Evolutionary conservation across 1,140 invertebrate species (phyloP).

Genomic region (Pygmarrhopalites habei): DNA sequence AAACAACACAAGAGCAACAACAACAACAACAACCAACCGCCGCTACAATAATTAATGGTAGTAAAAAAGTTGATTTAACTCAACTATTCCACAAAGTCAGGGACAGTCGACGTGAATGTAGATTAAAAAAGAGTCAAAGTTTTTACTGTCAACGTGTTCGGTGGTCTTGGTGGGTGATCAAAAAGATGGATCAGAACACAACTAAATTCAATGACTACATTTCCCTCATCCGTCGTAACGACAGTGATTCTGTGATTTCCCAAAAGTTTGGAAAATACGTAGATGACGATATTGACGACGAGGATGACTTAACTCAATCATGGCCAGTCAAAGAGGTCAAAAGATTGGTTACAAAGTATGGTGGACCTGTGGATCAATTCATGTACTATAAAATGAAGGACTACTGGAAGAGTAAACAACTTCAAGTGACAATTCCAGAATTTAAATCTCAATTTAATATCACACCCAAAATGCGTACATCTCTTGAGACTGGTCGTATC

Average conservation of each 20-base stretch:
- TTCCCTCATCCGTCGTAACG: slow-evolving; percentile 3
- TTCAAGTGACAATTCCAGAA: slow-evolving; percentile 25
- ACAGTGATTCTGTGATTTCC: slow-evolving; percentile 2
- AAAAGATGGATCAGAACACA: slow-evolving; percentile 26
- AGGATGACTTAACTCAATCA: slow-evolving; percentile 17
- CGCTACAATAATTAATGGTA: too few species aligned
- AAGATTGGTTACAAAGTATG: slow-evolving; percentile 19
- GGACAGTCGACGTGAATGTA: neutral
- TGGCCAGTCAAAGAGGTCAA: slow-evolving; percentile 20
- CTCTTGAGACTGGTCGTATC: slow-evolving; percentile 9
- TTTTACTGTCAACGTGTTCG: slow-evolving; percentile 32
- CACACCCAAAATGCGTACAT: slow-evolving; percentile 19
- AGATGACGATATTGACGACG: neutral
- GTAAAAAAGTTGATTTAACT: too few species aligned
- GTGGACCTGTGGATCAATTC: slow-evolving; percentile 26
- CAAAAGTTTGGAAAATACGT: neutral
- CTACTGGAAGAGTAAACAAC: slow-evolving; percentile 26
- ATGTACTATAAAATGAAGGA: slow-evolving; percentile 31
- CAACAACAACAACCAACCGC: too few species aligned
- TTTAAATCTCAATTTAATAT: slow-evolving; percentile 8
- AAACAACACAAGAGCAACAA: too few species aligned
- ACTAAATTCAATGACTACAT: slow-evolving; percentile 19
- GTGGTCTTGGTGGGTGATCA: slow-evolving; percentile 26
- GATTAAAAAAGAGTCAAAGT: neutral
- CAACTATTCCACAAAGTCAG: neutral